Evolutionary conservation across 2,113 vertebrate genomes (phyloP).

Genomic region (Beaufortia kweichowensis): DNA sequence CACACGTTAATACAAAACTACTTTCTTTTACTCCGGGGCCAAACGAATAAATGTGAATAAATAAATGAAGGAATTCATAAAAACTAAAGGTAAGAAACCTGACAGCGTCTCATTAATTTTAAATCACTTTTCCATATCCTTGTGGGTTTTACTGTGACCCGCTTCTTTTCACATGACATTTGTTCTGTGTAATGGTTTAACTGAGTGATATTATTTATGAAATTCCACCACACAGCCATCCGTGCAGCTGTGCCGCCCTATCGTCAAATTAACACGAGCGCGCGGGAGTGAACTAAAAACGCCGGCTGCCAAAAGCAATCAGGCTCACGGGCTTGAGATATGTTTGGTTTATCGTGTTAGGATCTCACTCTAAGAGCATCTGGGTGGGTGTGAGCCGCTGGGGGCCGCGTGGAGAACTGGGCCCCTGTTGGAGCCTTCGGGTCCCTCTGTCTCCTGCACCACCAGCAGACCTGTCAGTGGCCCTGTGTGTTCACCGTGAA

Average conservation of each 20-base stretch:
- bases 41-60: not conserved
- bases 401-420: conserved; percentile 52
- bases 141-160: conserved; percentile 57
- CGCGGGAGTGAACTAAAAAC: conserved; percentile 68
- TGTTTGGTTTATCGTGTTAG: conserved; percentile 68
- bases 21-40: not conserved
- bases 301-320: conserved; percentile 71
- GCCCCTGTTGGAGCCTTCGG: conserved; percentile 42
- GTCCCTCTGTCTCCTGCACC: conserved; percentile 52
- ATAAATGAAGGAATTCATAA: not conserved
- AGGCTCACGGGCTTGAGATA: conserved; percentile 66
- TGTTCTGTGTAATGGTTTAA: conserved; percentile 60
- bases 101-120: conserved; percentile 65
- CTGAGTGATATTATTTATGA: conserved; percentile 72
- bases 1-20: too few relatives aligned
- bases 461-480: conserved; percentile 64
- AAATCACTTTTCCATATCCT: conserved; percentile 64
- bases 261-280: conserved; percentile 76
- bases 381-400: conserved; percentile 25
- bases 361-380: conserved; percentile 31
- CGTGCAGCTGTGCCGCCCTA: conserved; percentile 63
- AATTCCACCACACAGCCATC: conserved; percentile 62
- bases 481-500: conserved; percentile 54
- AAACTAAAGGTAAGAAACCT: conserved; percentile 43
- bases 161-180: conserved; percentile 62